Evolutionary conservation across 1,140 invertebrate species (phyloP), one percentile per base, ranked within the genome.

Genomic region (Meteorus sp.): DNA sequence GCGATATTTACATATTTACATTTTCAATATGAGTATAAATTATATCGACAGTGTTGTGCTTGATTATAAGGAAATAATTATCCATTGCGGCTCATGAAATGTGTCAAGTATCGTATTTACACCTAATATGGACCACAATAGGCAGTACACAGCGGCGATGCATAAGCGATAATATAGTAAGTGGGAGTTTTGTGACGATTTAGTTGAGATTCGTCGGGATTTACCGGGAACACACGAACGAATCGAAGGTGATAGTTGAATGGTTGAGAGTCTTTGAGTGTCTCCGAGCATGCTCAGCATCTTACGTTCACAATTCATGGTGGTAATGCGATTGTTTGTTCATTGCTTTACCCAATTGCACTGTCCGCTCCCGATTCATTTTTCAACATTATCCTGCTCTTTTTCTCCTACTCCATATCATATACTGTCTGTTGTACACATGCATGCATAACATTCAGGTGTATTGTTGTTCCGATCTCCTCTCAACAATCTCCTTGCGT

Each of bases 221-320:
- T 47, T 35, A 9, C 54, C 54, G 54, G 47, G 54, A 31, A 56
- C 27, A 31, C 43, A 33, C 54, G 54, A 56, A 35, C 43, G 29
- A 47, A 56, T 23, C 54, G 39, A 35, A 53, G 35, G n/a, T n/a
- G n/a, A n/a, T n/a, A n/a, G n/a, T n/a, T n/a, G n/a, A n/a, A n/a
- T n/a, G n/a, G n/a, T n/a, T n/a, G n/a, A n/a, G n/a, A n/a, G n/a
- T n/a, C n/a, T n/a, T n/a, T n/a, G n/a, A n/a, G n/a, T n/a, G n/a
- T n/a, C 20, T 20, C 23, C 51, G 20, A 39, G 17, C 4, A 4
- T 5, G 27, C 9, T 15, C 8, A n/a, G 51, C 37, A 35, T 53
- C 22, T 41, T 41, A 53, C 51, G 51, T 53, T 53, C 41, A 53
- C 54, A 31, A 56, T 53, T 53, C 41, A 53, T 43, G 44, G 47